These are phyloP conservation scores for Himalopsyche japonica DNA, from an alignment of 2,888 invertebrate species.

Conservation along the genomic window DNA sequence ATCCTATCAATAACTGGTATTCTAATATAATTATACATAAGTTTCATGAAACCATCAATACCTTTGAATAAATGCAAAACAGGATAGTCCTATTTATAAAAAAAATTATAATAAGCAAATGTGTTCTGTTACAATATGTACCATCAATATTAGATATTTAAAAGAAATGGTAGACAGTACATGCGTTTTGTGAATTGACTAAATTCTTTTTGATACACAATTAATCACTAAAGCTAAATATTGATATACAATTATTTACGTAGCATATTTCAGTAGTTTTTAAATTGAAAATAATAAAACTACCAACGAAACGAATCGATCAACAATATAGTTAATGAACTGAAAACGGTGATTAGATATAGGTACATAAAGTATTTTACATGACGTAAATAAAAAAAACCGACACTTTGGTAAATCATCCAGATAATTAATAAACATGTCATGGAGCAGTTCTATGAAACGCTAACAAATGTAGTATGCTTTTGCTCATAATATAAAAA, in stretches of 20 bases:
- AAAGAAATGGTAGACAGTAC: background rate
- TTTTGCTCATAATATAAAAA: background rate
- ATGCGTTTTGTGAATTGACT: background rate
- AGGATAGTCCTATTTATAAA: background rate
- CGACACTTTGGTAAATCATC: background rate
- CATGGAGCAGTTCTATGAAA: background rate
- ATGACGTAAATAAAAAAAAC: background rate
- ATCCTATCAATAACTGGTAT: background rate
- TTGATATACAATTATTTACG: background rate
- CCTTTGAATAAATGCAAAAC: background rate
- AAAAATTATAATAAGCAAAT: background rate
- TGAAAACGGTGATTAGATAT: background rate
- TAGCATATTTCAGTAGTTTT: background rate
- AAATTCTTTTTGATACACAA: background rate
- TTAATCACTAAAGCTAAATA: background rate
- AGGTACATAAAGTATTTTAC: background rate
- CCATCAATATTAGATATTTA: background rate
- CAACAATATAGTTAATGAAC: background rate
- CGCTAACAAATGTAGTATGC: background rate
- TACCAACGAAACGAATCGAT: background rate
- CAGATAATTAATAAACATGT: background rate
- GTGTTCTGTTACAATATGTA: background rate
- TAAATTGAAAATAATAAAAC: background rate
- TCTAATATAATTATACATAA: background rate
- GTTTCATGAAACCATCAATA: background rate